Base-by-base conservation (phyloP, 2,113 vertebrate species). In the Stigmatopora nigra region DNA sequence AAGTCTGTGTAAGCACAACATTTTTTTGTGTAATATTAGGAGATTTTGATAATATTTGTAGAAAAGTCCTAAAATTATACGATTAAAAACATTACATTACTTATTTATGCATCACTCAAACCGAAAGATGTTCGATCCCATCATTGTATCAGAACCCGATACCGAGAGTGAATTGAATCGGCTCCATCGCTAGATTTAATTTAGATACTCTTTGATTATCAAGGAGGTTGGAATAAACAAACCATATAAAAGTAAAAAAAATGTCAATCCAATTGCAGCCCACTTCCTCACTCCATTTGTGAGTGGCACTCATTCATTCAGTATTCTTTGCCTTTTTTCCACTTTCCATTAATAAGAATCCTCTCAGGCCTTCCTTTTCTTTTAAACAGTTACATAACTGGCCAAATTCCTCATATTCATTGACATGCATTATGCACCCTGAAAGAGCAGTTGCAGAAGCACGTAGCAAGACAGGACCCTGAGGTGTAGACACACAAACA, bases 331-430 rank as follows among this genome's bases (percentile, higher is more conserved):
- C 7, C 19, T 31, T 56, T 51, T 56, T 55, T 55, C 25, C 14
- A 1, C 53, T 14, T 22, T 15, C 22, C 22, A 56, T 31, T 55
- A 73, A 65, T 65, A 51, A 72, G 64, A 67, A 57, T 49, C 60
- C 59, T 45, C 59, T 64, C 65, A 67, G 60, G 53, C 52, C 68
- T 61, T 11, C 47, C 58, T 65, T 55, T 55, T 45, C 47, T 64
- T 68, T 61, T 20, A 10, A 61, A 22, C 41, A 22, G 64, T 88
- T 86, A 83, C 52, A 69, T 71, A 87, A 89, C 76, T 25, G 48
- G 14, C 47, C 53, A 75, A 79, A 83, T 78, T 68, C 67, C 69
- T 73, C 75, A 72, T 65, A 67, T 79, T 86, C 80, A 79, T 75
- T 79, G 73, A 69, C 75, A 82, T 64, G 72, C 65, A 79, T 75